A percentile compares a stretch with the other conserved stretches of the same genome.
Evolutionary conservation across 2,113 vertebrate genomes (phyloP).

Genomic region (Dromas ardeola): DNA sequence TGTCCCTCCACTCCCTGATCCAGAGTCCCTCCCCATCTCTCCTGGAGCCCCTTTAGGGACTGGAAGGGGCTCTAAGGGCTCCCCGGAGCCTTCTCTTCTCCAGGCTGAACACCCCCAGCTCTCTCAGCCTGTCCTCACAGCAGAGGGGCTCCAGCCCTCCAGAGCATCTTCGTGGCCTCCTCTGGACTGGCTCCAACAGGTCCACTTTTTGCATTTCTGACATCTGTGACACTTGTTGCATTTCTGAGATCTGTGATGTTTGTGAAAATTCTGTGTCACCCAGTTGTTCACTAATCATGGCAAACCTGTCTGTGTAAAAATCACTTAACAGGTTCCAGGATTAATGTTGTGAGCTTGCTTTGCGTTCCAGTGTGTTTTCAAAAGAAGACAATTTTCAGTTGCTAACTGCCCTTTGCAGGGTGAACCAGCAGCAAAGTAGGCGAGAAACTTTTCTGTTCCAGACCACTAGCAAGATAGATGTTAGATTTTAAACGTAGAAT

Average conservation of each 20-base stretch:
- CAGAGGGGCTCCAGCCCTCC: not conserved
- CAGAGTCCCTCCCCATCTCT: not conserved
- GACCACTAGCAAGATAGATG: accelerated
- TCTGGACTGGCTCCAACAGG: not conserved
- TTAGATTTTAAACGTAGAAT: not conserved
- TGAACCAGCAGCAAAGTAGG: not conserved
- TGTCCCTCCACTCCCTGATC: not conserved
- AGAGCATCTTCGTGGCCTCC: not conserved
- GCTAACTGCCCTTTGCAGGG: not conserved
- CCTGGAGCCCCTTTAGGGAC: not conserved
- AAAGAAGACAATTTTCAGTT: not conserved
- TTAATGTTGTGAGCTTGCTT: not conserved
- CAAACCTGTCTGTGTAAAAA: not conserved
- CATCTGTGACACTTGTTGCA: no score
- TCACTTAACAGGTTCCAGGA: not conserved
- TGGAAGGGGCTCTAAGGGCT: not conserved
- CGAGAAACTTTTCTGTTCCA: not conserved
- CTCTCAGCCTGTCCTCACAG: not conserved
- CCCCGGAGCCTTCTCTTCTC: not conserved
- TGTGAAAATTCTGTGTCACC: not conserved
- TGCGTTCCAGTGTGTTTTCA: not conserved
- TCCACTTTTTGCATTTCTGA: not conserved
- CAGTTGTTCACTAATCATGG: not conserved
- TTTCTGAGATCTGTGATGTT: not conserved
- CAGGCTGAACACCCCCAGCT: not conserved